Evolutionary conservation across 2,888 invertebrate genomes (phyloP).

Genomic region (Plebejus anna): DNA sequence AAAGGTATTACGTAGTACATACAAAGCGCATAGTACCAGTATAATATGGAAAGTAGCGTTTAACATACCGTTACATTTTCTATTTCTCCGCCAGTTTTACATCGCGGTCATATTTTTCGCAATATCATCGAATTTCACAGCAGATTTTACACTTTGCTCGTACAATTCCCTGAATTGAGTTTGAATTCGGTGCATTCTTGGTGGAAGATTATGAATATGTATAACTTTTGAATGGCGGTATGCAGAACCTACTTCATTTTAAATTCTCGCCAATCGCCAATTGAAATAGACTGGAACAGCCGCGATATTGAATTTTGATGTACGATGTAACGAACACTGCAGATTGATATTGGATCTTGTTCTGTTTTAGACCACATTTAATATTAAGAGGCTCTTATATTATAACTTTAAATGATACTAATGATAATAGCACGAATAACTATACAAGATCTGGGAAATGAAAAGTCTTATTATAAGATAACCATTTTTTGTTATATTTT

Average conservation of each 20-base stretch:
- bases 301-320: constrained; percentile 12
- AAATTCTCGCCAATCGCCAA: constrained; percentile 11
- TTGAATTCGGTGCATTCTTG: constrained; percentile 7
- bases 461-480: too few relatives aligned
- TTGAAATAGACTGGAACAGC: constrained; percentile 23
- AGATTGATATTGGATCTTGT: constrained; percentile 1
- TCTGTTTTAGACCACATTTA: neutral
- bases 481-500: too few relatives aligned
- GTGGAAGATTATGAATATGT: constrained; percentile 12
- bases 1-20: neutral
- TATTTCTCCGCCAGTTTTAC: neutral
- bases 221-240: constrained; percentile 13
- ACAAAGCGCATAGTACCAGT: neutral
- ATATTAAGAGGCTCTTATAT: too few relatives aligned
- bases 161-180: neutral
- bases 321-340: neutral
- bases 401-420: too few relatives aligned
- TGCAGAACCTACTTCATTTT: constrained; percentile 17
- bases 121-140: neutral
- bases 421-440: too few relatives aligned
- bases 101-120: neutral
- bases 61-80: neutral
- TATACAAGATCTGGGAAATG: too few relatives aligned
- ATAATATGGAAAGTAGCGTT: constrained; percentile 10
- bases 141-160: constrained; percentile 1